A percentile compares a stretch with the other conserved stretches of the same genome.
phyloP scores from a whole-genome alignment of 37 sponge, comb jelly and placozoan genomes.

The Eunapius fragilis region DNA sequence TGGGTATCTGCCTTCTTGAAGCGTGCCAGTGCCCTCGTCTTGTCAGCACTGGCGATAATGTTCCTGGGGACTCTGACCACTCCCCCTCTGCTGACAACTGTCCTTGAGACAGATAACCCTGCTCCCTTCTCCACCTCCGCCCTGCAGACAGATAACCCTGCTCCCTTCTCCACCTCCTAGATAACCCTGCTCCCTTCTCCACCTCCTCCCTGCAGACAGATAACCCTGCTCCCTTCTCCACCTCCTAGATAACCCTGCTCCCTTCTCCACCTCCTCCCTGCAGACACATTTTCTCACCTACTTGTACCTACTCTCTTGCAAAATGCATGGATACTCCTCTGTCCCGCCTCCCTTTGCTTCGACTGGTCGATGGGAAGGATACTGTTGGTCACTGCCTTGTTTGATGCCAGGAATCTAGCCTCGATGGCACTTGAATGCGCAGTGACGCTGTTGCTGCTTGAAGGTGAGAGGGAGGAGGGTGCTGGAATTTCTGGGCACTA shows the following conservation, averaged over 20 bases:
- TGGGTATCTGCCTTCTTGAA: not conserved
- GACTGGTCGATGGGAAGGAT: conserved; percentile 97
- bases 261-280: conserved; percentile 50
- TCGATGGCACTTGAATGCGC: conserved; percentile 2
- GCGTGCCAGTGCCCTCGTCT: not conserved
- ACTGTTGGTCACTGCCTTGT: conserved; percentile 41
- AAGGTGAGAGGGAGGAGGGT: not conserved
- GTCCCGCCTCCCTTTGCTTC: conserved; percentile 76
- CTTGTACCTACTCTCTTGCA: conserved; percentile 64
- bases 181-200: conserved; percentile 46
- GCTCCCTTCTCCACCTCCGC: conserved; percentile 72
- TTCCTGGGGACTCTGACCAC: conserved; percentile 41
- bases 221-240: conserved; percentile 83
- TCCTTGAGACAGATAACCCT: conserved; percentile 89
- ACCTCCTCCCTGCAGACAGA: conserved; percentile 81
- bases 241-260: conserved; percentile 88
- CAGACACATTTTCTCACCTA: conserved; percentile 78
- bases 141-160: too few species aligned
- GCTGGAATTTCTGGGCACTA: too few species aligned
- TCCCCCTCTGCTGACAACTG: conserved; percentile 52
- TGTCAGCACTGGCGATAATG: conserved; percentile 29
- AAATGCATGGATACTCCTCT: conserved; percentile 82
- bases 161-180: conserved; percentile 70
- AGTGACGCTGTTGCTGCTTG: not conserved
- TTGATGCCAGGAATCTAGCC: conserved; percentile 60